Conservation (phyloP, 2,797 vertebrate species). For the Phoeniculus purpureus region DNA sequence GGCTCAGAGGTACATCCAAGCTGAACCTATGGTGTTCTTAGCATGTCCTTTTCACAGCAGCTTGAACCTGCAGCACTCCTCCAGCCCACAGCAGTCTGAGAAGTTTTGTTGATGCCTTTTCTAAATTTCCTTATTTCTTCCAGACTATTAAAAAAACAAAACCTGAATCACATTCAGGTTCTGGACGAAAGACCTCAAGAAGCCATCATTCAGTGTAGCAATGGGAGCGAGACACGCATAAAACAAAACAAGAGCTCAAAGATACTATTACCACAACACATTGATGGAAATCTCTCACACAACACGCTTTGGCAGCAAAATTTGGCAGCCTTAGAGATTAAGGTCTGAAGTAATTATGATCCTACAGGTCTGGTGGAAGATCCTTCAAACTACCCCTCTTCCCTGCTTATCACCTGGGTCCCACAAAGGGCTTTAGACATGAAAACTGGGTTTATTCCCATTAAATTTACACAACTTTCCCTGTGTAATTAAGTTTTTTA, state of each 20-base stretch:
- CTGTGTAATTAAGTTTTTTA: background rate
- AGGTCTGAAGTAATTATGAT: background rate
- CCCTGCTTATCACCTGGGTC: background rate
- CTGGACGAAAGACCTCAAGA: background rate
- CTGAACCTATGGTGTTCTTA: accelerated
- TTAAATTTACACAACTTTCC: too few species aligned
- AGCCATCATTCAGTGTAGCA: background rate
- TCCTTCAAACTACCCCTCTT: background rate
- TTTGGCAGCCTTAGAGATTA: background rate
- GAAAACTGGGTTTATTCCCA: background rate
- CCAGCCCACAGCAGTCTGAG: background rate
- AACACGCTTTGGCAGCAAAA: background rate
- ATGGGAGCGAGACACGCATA: background rate
- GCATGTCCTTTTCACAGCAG: background rate
- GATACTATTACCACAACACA: background rate
- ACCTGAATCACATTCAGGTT: background rate
- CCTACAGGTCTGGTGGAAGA: accelerated
- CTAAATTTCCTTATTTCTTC: background rate
- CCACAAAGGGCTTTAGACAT: background rate
- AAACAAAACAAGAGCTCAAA: background rate
- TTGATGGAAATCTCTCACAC: background rate
- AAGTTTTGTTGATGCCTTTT: background rate
- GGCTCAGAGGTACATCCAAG: accelerated
- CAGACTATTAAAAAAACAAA: background rate
- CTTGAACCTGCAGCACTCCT: too few species aligned